Base-by-base conservation (phyloP, 2,888 invertebrate genomes). In the Troglohyphantes excavatus region DNA sequence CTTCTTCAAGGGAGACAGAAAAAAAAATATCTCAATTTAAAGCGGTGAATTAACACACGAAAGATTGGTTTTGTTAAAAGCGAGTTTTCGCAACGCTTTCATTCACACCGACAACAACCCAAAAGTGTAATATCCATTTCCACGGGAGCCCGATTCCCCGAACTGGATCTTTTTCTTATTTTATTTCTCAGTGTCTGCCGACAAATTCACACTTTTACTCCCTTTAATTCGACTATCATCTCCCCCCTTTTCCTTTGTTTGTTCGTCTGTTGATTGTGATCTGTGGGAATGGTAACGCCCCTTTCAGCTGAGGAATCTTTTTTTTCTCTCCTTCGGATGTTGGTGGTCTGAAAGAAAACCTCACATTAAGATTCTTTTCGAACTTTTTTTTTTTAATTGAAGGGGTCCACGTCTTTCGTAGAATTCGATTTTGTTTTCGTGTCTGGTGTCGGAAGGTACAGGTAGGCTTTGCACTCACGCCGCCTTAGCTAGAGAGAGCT, bases 101-200 rank as follows among this genome's bases (percentile, higher is more conserved):
- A 65, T 23, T 23, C 39, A 9, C 33, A 3, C 21, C 13, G 17
- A 43, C 13, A 39, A 19, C 26, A 63, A 61, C 61, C 11, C 39
- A 78, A 78, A 59, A 75, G 39, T 23, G 17, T 39, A 11, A 26
- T 3, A 39, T 27, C 26, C 21, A 78, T 6, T 11, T 53, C 53
- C 61, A 23, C 39, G 78, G 43, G 78, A 78, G 65, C 39, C n/a
- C 7, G 39, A 65, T 78, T 65, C 63, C 21, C 9, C 26, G 65
- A 78, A 78, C 53, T 53, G 53, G 29, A 61, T n/a, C 21, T 61
- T 29, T 33, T 23, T 23, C n/a, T 61, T 26, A 27, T 43, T 43
- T 39, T 17, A 0, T 33, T 65, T 27, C 13, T 3, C 43, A 2
- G 7, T 3, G 3, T 43, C 65, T 26, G 13, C n/a, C 2, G 29